Evolutionary conservation across 1,140 invertebrate species (phyloP), one percentile per base, ranked within the genome.

Genomic region (Drosophila hydei): DNA sequence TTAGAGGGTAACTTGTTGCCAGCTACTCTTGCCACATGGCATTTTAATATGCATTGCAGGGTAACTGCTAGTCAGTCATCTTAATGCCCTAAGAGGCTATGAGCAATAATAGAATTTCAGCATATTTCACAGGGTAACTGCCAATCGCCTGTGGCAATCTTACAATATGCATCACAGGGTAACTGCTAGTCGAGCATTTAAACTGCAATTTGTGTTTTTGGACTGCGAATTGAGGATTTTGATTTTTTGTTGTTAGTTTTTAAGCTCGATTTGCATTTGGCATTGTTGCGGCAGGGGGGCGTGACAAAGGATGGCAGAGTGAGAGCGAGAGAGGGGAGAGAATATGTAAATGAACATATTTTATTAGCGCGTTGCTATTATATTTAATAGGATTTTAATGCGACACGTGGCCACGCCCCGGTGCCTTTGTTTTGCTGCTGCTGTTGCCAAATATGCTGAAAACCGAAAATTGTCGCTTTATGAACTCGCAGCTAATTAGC

Each of bases 271-370:
- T 40, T 40, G 38, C 38, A 40, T 40, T 40, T 40, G 38, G 5
- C n/a, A 40, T 40, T 40, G n/a, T 40, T 16, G 38, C 14, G 14
- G 12, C 14, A 6, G 4, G 36, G 7, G 30, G 30, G 30, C 4
- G 36, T 30, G 27, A 4, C 27, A 38, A 1, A 3, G 36, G 0
- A 3, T 2, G 12, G 8, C 2, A 14, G 38, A 14, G 3, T 4
- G 38, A 14, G 38, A 4, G 12, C 3, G 4, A n/a, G n/a, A 16
- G 11, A 7, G 55, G 9, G 12, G 25, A 4, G 25, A 18, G 21
- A 78, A 74, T 75, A 79, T 75, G 77, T 33, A 72, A 79, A 79
- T 79, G 54, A 79, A 79, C 77, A 79, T 79, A 79, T 79, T 79
- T 76, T 58, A 69, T 73, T 69, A 69, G 64, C 42, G 55, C 18